Percentiles rank a stretch among this genome's conserved stretches.
Conservation (phyloP, 2,888 invertebrate genomes). For the Ennomos fuscantarius region DNA sequence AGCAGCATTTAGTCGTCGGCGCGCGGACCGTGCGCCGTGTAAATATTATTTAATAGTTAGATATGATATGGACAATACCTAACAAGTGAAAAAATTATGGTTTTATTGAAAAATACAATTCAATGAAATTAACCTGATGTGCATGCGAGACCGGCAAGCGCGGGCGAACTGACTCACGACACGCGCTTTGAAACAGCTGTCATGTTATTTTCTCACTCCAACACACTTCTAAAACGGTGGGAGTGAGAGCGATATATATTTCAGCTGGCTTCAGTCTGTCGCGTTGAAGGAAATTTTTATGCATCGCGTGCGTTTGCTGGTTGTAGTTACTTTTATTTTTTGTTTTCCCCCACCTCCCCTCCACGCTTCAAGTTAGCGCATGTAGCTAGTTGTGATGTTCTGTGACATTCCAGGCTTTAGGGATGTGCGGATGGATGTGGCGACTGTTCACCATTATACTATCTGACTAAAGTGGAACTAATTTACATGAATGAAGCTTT, state of each 20-base stretch:
- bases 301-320: slow-evolving; percentile 36
- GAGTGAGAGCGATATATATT: too few species aligned
- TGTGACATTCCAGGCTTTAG: slow-evolving; percentile 43
- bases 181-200: too few species aligned
- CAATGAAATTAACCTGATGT: slow-evolving; percentile 73
- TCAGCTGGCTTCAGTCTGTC: too few species aligned
- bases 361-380: slow-evolving; percentile 61
- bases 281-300: too few species aligned
- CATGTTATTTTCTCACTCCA: too few species aligned
- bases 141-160: slow-evolving; percentile 65
- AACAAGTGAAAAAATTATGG: slow-evolving; percentile 80
- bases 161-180: slow-evolving; percentile 29
- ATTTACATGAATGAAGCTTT: too few species aligned
- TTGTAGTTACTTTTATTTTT: slow-evolving; percentile 67
- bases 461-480: too few species aligned
- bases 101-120: slow-evolving; percentile 82
- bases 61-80: slow-evolving; percentile 84
- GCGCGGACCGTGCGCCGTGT: slow-evolving; percentile 59
- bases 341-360: slow-evolving; percentile 46
- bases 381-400: slow-evolving; percentile 59
- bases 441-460: too few species aligned
- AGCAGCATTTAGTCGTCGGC: slow-evolving; percentile 68
- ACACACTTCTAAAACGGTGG: too few species aligned
- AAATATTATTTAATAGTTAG: slow-evolving; percentile 81
- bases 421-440: slow-evolving; percentile 1